Base-by-base conservation (phyloP, 2,888 invertebrate species). In the Melipona beecheii region DNA sequence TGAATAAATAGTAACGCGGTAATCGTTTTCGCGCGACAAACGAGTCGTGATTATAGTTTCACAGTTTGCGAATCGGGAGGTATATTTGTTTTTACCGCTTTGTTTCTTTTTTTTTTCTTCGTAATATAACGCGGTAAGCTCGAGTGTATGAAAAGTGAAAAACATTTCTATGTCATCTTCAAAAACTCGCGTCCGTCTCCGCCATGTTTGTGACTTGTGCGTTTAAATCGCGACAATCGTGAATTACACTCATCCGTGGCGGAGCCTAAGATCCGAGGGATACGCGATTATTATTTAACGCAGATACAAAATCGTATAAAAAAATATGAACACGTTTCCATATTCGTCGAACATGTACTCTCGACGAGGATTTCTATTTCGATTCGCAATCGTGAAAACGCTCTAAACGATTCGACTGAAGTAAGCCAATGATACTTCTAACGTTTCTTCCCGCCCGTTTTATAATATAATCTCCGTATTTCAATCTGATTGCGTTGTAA, bases 221-320 rank as follows among this genome's bases (percentile, higher is more conserved):
- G 84, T 79, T 84, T 62, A 52, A 83, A 72, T 73, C 84, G 69
- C 78, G 68, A 84, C 62, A 54, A 56, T 9, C 43, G 27, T 24
- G 73, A 50, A 27, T 49, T 50, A n/a, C 62, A 52, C 31, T 58
- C 31, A 27, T 24, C 54, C 24, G 60, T 43, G 49, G 9, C 15
- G n/a, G n/a, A 49, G 60, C 49, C 43, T 64, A 75, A 36, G 50
- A 52, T 31, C 21, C n/a, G 5, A 24, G 24, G 64, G 49, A 31
- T 31, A 27, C 36, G 49, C 66, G 36, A 68, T 49, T 71, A 24
- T 31, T 71, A 24, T 54, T 71, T 50, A 56, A 68, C 50, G 76
- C 60, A 27, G 50, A 72, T 83, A 83, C 52, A 83, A 83, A 83
- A 83, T 75, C 62, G 76, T 27, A 76, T 83, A 75, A 83, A 83